Conservation (phyloP, 1,140 invertebrate genomes). For the Callitettix versicolor region DNA sequence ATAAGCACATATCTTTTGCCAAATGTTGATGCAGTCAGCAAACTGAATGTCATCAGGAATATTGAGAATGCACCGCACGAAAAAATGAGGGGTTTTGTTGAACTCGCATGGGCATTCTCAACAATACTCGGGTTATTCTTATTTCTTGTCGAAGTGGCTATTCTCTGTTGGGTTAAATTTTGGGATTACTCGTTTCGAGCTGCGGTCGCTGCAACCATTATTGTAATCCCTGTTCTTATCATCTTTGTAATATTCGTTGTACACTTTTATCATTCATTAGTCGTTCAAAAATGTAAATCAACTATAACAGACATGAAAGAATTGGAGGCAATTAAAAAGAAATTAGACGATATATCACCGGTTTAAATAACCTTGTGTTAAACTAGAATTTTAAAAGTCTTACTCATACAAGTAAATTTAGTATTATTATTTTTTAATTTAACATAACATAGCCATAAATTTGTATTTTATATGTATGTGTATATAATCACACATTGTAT, state of each 20-base stretch:
- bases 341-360: slow-evolving; percentile 41
- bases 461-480: too few relatives aligned
- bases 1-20: slow-evolving; percentile 88
- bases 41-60: slow-evolving; percentile 47
- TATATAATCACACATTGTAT: too few relatives aligned
- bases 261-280: slow-evolving; percentile 80
- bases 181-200: too few relatives aligned
- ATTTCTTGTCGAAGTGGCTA: too few relatives aligned
- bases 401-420: too few relatives aligned
- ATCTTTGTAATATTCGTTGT: slow-evolving; percentile 80
- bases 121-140: slow-evolving; percentile 65
- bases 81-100: slow-evolving; percentile 74
- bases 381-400: too few relatives aligned
- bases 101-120: slow-evolving; percentile 87
- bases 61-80: slow-evolving; percentile 61
- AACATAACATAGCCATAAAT: too few relatives aligned
- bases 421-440: too few relatives aligned
- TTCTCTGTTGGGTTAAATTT: too few relatives aligned
- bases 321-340: slow-evolving; percentile 57
- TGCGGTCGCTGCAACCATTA: slow-evolving; percentile 42
- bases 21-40: slow-evolving; percentile 66
- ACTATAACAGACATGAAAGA: slow-evolving; percentile 55
- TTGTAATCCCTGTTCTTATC: slow-evolving; percentile 80
- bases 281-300: slow-evolving; percentile 67
- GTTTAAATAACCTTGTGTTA: too few relatives aligned